phyloP scores from a whole-genome alignment of 2,113 vertebrate species.

The Hippocampus zosterae region DNA sequence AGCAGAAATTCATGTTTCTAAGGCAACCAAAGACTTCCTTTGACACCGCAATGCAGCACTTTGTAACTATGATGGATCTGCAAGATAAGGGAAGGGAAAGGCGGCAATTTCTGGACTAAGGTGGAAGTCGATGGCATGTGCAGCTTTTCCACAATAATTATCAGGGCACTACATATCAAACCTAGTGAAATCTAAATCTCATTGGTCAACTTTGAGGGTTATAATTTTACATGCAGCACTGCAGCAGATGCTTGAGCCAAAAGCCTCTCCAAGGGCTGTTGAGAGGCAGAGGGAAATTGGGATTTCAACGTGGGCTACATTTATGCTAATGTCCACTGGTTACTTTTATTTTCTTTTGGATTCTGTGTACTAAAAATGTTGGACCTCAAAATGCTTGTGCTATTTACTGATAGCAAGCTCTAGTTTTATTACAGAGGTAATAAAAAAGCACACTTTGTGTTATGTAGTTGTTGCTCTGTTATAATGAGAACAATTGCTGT shows the following conservation, averaged over 20 bases:
- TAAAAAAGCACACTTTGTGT: too few species aligned
- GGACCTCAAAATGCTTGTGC: neutral
- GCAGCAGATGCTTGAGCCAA: conserved; percentile 52
- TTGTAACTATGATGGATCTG: neutral
- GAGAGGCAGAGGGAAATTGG: conserved; percentile 46
- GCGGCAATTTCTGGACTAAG: neutral
- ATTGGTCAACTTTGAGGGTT: conserved; percentile 56
- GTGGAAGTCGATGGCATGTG: conserved; percentile 1
- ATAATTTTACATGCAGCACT: conserved; percentile 61
- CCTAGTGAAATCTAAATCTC: conserved; percentile 44
- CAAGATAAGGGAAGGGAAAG: conserved; percentile 1
- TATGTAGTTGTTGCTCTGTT: neutral
- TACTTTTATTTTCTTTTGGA: neutral
- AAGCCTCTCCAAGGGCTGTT: conserved; percentile 48
- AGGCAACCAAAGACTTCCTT: conserved; percentile 22
- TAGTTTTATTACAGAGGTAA: too few species aligned
- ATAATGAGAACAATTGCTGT: neutral
- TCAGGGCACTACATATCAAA: conserved; percentile 46
- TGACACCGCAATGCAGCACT: conserved; percentile 1
- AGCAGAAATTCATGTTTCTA: conserved; percentile 22
- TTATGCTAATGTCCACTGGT: conserved; percentile 6
- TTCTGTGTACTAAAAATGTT: neutral
- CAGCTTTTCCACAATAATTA: conserved; percentile 26
- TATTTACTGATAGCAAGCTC: too few species aligned
- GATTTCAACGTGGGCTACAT: conserved; percentile 15